These are phyloP conservation scores for Trichonephila clavipes DNA, from an alignment of 1,140 invertebrate species.

Conservation along the genomic window DNA sequence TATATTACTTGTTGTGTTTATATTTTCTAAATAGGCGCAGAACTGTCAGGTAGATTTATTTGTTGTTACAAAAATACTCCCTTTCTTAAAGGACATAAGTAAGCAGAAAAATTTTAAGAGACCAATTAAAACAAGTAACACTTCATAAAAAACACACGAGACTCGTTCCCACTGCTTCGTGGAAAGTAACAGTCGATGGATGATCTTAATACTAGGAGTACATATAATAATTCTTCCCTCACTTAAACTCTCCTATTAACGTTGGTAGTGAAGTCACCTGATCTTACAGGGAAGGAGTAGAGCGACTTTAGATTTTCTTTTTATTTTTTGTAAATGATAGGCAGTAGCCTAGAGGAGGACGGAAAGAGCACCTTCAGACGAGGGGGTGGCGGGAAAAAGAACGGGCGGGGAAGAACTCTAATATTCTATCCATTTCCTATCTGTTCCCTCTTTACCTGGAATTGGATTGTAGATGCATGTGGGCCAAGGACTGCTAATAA, in stretches of 20 bases:
- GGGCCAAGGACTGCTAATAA: constrained; percentile 58
- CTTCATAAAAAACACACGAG: background rate
- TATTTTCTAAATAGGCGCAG: too few species aligned
- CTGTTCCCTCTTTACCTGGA: background rate
- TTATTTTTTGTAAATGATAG: constrained; percentile 34
- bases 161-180: background rate
- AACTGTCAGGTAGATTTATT: too few species aligned
- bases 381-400: constrained; percentile 15
- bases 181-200: constrained; percentile 29
- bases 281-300: background rate
- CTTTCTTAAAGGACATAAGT: too few species aligned
- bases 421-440: constrained; percentile 42
- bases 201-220: constrained; percentile 2
- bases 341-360: constrained; percentile 15
- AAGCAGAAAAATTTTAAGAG: background rate
- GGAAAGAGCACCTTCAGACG: constrained; percentile 4
- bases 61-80: too few species aligned
- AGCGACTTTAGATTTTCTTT: background rate
- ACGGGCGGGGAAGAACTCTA: background rate
- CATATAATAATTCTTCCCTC: background rate
- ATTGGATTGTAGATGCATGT: constrained; percentile 37
- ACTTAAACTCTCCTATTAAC: background rate
- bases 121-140: background rate
- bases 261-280: background rate
- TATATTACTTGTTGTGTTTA: too few species aligned